Base-by-base conservation (phyloP, 2,888 invertebrate genomes). In the Buathra laborator region DNA sequence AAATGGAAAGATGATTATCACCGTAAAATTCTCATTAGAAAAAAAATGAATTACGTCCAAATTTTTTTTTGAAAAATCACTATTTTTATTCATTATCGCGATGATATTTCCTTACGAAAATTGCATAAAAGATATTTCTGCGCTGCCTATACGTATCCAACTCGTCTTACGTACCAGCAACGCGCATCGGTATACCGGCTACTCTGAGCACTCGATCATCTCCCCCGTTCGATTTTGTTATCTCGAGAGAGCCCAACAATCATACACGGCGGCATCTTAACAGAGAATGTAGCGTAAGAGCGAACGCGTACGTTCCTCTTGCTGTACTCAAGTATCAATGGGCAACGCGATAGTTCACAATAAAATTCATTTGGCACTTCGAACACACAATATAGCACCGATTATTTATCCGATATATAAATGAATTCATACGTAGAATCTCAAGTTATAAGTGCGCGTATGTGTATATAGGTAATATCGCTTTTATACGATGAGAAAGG, bases 401-500 rank as follows among this genome's bases (percentile, higher is more conserved):
- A 37, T 48, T 62, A 78, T 78, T 83, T 59, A 78, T 46, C 24
- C 37, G n/a, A 71, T 16, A 62, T 62, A n/a, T 62, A 76, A 51
- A 75, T 68, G 24, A 59, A 68, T 67, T 16, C n/a, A 71, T 43
- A 59, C 37, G 51, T 43, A 48, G 44, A 70, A 62, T 64, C 43
- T 51, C 12, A 56, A 43, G 29, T 19, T 12, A 37, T 32, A 9
- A 7, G 37, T 37, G 9, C 5, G 37, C 9, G 37, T 37, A 1
- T 37, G 6, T 37, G 37, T 37, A 37, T 37, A 43, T 6, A 14
- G 16, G n/a, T 24, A 37, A n/a, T 14, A 32, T 62, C 16, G 24
- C 37, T 66, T 56, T 64, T 66, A 66, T 77, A 66, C 64, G 64
- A 37, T 29, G 56, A 72, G 46, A 83, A 78, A 83, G 77, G 82